Base-by-base conservation (phyloP, 2,797 vertebrate species). In the Remorina albescens region DNA sequence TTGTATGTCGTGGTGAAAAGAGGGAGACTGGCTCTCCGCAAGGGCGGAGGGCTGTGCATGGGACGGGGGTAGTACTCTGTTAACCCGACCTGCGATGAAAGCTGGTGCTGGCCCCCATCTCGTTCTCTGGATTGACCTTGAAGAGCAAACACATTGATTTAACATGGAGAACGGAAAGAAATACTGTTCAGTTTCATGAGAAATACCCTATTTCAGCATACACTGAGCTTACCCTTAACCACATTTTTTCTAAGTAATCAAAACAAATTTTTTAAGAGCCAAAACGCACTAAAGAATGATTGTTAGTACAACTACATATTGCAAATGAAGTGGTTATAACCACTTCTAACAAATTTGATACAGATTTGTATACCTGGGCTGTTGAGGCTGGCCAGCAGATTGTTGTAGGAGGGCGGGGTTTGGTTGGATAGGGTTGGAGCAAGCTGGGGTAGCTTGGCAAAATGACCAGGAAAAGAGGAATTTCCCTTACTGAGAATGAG, bases 11-110 rank as follows among this genome's bases (percentile, higher is more conserved):
- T 60, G 4, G 89, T 63, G 72, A 95, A 93, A 26, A 95, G 90
- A 8, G 95, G 95, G 11, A 98, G 92, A 69, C 90, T 95, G 77
- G 94, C 94, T 49, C 98, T 93, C 0, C 83, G 95, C 55, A 99
- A 81, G 0, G 97, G 97, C 2, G 98, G 97, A 8, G 97, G 98
- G 78, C 97, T 99, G 75, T 92, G 91, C 87, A 98, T 94, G 1
- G 92, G 83, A 0, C 95, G 95, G 0, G 95, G 96, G 15, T 92
- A 93, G 80, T 90, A 88, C 4, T 95, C 93, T 8, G 53, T 51
- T 15, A 88, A 74, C 73, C 82, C 74, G 69, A 68, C 80, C 60
- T 87, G 90, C 74, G 89, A 85, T 49, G 86, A 68, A 72, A 87
- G 84, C 78, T 81, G 89, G 23, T 77, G 75, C 41, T 81, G 85